Base-by-base conservation (phyloP, 2,797 vertebrate species). In the Pseudocheirus occidentalis region DNA sequence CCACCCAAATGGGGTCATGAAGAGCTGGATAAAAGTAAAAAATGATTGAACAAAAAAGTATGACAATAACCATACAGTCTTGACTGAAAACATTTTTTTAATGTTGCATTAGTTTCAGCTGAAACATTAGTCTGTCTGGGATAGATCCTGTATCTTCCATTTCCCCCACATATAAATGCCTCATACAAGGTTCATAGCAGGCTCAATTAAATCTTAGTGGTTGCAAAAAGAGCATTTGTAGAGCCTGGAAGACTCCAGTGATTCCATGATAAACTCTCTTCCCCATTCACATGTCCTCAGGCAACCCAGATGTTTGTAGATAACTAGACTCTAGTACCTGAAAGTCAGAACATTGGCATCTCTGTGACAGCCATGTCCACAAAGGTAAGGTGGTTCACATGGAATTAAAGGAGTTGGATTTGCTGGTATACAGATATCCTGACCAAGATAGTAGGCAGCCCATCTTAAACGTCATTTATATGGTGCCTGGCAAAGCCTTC, bases 351-450 rank as follows among this genome's bases (percentile, higher is more conserved):
- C 62, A 7, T 90, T 40, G 94, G 87, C 91, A 89, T 14, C 90
- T 91, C 46, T 92, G 34, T 62, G 0, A 0, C 1, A 56, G 55
- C 91, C 21, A 24, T 28, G 66, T 54, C 62, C 3, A 12, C 87
- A 55, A 87, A 18, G 89, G 59, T 27, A 52, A n/a, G 57, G 66
- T 46, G 40, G 91, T 66, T 97, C 52, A 0, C 13, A 73, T 62
- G 95, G 58, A 52, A 16, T 54, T 27, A 34, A 58, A 62, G 93
- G 50, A 55, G 55, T 92, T 87, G 92, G 91, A 93, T 94, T 90
- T 90, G n/a, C 87, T 96, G 93, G 55, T 94, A 90, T 66, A 95
- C 81, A 90, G 40, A 91, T 21, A 66, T 87, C 73, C 73, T 87
- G 40, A 40, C 40, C 73, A 87, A 50, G 9, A 87, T 66, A 95